A percentile compares a stretch with the other conserved stretches of the same genome.
phyloP scores from a whole-genome alignment of 2,888 invertebrate genomes.

The Arge pagana region DNA sequence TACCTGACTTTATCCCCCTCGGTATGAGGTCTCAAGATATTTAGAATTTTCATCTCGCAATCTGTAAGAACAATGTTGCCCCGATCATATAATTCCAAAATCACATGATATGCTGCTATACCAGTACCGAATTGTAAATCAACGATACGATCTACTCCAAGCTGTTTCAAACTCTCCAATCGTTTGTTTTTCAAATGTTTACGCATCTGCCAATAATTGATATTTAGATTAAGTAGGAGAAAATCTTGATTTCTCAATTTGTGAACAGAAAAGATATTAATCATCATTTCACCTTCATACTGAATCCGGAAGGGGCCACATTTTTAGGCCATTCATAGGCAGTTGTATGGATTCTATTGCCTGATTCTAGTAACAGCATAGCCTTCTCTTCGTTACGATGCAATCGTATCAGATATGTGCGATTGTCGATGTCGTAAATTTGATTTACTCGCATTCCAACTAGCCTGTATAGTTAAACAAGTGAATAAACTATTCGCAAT shows the following conservation, averaged over 20 bases:
- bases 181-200: slow-evolving; percentile 97
- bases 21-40: slow-evolving; percentile 88
- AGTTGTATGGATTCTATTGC: slow-evolving; percentile 90
- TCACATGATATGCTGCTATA: slow-evolving; percentile 92
- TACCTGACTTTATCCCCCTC: slow-evolving; percentile 86
- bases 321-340: slow-evolving; percentile 99
- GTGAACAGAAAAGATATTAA: background rate
- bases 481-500: background rate
- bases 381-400: slow-evolving; percentile 86
- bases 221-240: background rate
- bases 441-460: slow-evolving; percentile 94
- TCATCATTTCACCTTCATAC: slow-evolving; percentile 81
- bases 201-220: slow-evolving; percentile 70
- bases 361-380: slow-evolving; percentile 91
- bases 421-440: slow-evolving; percentile 96
- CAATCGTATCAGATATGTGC: slow-evolving; percentile 89
- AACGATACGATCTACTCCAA: slow-evolving; percentile 92
- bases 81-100: slow-evolving; percentile 92
- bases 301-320: slow-evolving; percentile 91
- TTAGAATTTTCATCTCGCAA: slow-evolving; percentile 84
- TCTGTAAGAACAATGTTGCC: slow-evolving; percentile 97
- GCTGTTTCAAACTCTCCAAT: slow-evolving; percentile 80
- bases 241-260: background rate
- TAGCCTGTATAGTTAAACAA: slow-evolving; percentile 62
- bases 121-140: slow-evolving; percentile 94